Base-by-base conservation (phyloP, 1,140 invertebrate species). In the Scaptomyza pallida region DNA sequence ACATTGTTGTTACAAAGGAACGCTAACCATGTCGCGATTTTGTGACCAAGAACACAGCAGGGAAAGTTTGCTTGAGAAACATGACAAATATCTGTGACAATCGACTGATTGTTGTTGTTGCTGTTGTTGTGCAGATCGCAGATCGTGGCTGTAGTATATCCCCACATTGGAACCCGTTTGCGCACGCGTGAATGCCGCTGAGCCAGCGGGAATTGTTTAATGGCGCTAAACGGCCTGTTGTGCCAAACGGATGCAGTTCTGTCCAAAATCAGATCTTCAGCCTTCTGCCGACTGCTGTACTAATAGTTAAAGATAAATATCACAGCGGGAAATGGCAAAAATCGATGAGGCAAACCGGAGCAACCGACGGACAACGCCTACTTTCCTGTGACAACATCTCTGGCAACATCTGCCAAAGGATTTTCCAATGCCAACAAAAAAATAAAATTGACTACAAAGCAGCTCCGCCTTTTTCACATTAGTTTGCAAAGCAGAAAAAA, bases 61-160 rank as follows among this genome's bases (percentile, higher is more conserved):
- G 74, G 82, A 86, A 86, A 88, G 82, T 86, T 82, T 30, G 65
- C 55, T 63, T 67, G 68, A 68, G 63, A 78, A 88, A 89, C 78
- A 88, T 88, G 82, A 88, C 82, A 88, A 88, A 88, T 88, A 88
- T 88, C 82, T 88, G 82, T 88, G 83, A 88, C 82, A 88, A 88
- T 89, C 82, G 75, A 89, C 78, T 81, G 83, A 89, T 89, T 89
- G 78, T 64, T 74, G 59, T 43, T 37, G 9, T 26, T 5, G 26
- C 9, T 30, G 33, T 3, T n/a, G 33, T n/a, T 37, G 33, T 67
- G 13, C 48, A 47, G 4, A 21, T 60, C n/a, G 47, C 47, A 30
- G 33, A n/a, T 63, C 40, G 41, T 68, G 47, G 33, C 16, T 21
- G 21, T 21, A 2, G 21, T 21, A 21, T 21, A 21, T 48, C 26